Conservation (phyloP, 2,888 invertebrate genomes). For the Coecobrya sp. region DNA sequence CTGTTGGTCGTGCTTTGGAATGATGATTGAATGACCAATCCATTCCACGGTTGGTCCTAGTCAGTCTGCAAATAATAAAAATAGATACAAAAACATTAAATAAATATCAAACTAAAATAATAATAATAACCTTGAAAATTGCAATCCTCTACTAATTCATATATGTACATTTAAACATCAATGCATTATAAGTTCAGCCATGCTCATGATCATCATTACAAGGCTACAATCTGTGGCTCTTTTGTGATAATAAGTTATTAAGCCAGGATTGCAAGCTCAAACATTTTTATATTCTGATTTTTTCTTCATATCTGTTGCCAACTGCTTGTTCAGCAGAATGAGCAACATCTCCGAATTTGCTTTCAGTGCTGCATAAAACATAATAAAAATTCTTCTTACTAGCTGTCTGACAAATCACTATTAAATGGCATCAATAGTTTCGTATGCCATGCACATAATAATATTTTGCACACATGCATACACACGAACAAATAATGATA, state of each 20-base stretch:
- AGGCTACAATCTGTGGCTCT: background rate
- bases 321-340: slow-evolving; percentile 53
- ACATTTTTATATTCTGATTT: background rate
- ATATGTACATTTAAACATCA: background rate
- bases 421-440: background rate
- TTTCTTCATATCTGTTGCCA: background rate
- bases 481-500: too few relatives aligned
- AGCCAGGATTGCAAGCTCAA: too few relatives aligned
- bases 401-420: background rate
- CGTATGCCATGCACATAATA: too few relatives aligned
- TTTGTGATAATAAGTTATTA: background rate
- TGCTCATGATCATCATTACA: background rate
- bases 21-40: slow-evolving; percentile 87
- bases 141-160: too few relatives aligned
- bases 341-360: background rate
- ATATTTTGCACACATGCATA: too few relatives aligned
- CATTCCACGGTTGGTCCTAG: slow-evolving; percentile 86
- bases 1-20: slow-evolving; percentile 86
- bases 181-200: background rate
- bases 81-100: slow-evolving; percentile 7
- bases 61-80: slow-evolving; percentile 83
- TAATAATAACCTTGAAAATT: too few relatives aligned
- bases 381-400: background rate
- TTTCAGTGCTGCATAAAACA: background rate
- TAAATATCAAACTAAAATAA: background rate